phyloP scores from a whole-genome alignment of 2,888 invertebrate genomes.

The Phragmatobia fuliginosa region DNA sequence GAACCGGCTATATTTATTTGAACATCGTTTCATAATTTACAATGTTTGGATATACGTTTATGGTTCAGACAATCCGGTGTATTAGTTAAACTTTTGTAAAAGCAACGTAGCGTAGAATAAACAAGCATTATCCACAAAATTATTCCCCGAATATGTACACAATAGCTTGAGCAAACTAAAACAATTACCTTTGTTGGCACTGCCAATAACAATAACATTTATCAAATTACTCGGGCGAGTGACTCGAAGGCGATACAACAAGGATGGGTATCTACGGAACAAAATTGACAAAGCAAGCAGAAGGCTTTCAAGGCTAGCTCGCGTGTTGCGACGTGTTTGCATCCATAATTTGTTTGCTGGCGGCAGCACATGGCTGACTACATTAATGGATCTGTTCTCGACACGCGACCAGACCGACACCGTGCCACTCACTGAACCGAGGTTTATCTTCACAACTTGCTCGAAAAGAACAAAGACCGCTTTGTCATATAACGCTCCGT shows the following conservation, averaged over 20 bases:
- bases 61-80: not conserved
- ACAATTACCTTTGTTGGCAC: conserved; percentile 77
- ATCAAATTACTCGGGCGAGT: conserved; percentile 65
- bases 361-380: conserved; percentile 80
- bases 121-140: conserved; percentile 43
- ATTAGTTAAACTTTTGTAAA: not conserved
- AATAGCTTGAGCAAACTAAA: conserved; percentile 68
- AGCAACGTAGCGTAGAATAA: conserved; percentile 40
- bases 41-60: not conserved
- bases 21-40: not conserved
- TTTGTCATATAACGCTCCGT: conserved; percentile 23
- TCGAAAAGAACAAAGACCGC: conserved; percentile 54
- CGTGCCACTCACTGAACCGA: conserved; percentile 60
- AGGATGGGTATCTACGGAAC: conserved; percentile 51
- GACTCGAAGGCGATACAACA: conserved; percentile 61
- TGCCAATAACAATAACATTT: conserved; percentile 82
- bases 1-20: too few relatives aligned
- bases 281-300: conserved; percentile 83
- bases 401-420: conserved; percentile 71
- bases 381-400: conserved; percentile 80
- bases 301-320: conserved; percentile 80
- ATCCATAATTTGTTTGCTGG: conserved; percentile 86
- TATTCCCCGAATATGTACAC: conserved; percentile 49
- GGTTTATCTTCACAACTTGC: conserved; percentile 59
- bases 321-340: conserved; percentile 85